Percentiles rank a stretch among this genome's conserved stretches.
phyloP scores from a whole-genome alignment of 2,113 vertebrate genomes.

The Dissostichus mawsoni region DNA sequence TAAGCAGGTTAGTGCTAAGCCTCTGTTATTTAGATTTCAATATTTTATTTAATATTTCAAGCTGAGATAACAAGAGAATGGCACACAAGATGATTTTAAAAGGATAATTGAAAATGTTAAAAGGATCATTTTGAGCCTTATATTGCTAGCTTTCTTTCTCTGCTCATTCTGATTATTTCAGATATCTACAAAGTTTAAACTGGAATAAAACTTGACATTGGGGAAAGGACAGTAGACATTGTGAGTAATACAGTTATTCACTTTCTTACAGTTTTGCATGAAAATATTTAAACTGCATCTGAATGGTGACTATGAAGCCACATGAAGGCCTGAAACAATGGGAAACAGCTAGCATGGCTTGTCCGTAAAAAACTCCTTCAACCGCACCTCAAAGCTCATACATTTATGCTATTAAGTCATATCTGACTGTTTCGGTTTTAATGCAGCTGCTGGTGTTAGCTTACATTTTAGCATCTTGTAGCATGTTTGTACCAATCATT shows the following conservation, averaged over 20 bases:
- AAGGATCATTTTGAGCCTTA: neutral
- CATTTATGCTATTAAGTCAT: neutral
- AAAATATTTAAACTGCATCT: neutral
- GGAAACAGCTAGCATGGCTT: neutral
- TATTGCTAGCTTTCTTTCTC: neutral
- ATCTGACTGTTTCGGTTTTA: neutral
- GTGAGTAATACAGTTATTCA: neutral
- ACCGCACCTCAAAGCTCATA: neutral
- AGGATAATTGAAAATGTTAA: neutral
- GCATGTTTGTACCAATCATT: neutral
- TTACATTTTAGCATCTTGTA: neutral
- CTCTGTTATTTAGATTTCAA: slow-evolving; percentile 15
- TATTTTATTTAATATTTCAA: slow-evolving; percentile 27
- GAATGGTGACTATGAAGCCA: neutral
- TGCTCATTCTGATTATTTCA: neutral
- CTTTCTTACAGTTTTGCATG: neutral
- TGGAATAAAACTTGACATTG: no score
- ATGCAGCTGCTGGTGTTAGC: neutral
- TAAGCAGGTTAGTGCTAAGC: slow-evolving; percentile 51
- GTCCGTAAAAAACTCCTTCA: neutral
- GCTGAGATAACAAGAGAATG: slow-evolving; percentile 9
- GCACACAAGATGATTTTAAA: neutral
- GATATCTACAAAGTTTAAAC: neutral
- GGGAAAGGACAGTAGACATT: neutral
- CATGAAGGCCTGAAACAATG: neutral